Base-by-base conservation (phyloP, 2,113 vertebrate genomes). In the Tetrax tetrax region DNA sequence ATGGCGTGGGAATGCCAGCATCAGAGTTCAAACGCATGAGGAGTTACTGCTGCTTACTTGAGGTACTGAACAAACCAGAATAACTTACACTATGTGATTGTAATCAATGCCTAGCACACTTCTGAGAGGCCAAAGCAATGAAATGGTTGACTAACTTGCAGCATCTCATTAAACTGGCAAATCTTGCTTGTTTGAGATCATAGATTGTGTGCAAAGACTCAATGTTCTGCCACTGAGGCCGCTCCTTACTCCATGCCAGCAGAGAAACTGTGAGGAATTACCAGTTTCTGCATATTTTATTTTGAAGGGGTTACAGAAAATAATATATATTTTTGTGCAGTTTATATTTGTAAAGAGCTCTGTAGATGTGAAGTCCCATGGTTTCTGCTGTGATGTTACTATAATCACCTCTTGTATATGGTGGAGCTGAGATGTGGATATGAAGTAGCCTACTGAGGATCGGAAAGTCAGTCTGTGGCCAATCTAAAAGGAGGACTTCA, bases 41-140 rank as follows among this genome's bases (percentile, higher is more conserved):
- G 66, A 95, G 51, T 87, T 92, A 81, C 61, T 94, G 83, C 75
- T 88, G 83, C 61, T 88, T 86, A 71, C 57, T 83, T 37, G 66
- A 88, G 61, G 76, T 90, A 79, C 57, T 10, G 61, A 83, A 83
- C 90, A 92, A 89, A 93, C 87, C n/a, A 89, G 69, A 95, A 69
- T 71, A 94, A 79, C 87, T 88, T 92, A 88, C 45, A 56, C 60
- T 79, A 1, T 11, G 35, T 64, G 83, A 79, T 38, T 87, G 60
- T n/a, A 87, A 89, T 89, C 91, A 78, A 92, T 71, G 65, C 77
- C 74, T 60, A 71, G 61, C 59, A 90, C 71, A 45, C 72, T 83
- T 95, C 79, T 66, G 72, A 92, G 83, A 37, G 87, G 59, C 59
- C 59, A 89, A 50, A 80, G 68, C 79, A 57, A 81, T 75, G 69